phyloP scores from a whole-genome alignment of 2,888 invertebrate species.

The Tetrapedia diversipes region DNA sequence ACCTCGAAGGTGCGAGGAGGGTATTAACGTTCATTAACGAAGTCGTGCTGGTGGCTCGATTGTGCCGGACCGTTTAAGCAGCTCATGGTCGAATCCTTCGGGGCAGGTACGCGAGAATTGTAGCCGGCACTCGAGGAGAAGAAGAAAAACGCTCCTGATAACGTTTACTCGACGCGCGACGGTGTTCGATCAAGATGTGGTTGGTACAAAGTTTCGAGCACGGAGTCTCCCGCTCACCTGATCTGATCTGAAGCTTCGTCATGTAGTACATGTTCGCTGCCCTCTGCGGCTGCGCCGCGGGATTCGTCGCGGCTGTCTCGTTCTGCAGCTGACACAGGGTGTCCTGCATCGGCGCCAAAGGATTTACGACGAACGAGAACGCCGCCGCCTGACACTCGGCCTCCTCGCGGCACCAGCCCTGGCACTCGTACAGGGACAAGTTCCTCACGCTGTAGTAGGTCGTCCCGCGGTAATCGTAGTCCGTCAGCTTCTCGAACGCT shows the following conservation, averaged over 20 bases:
- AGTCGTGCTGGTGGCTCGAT: constrained; percentile 51
- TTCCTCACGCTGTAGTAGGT: constrained; percentile 97
- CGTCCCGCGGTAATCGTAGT: constrained; percentile 94
- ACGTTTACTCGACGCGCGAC: not conserved
- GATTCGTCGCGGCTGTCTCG: constrained; percentile 95
- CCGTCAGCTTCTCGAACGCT: constrained; percentile 96
- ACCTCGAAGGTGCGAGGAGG: not conserved
- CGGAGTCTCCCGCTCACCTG: constrained; percentile 84
- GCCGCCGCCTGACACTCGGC: constrained; percentile 96
- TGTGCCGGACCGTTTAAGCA: not conserved
- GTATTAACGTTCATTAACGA: constrained; percentile 53
- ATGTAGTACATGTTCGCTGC: constrained; percentile 97
- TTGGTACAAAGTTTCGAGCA: not conserved
- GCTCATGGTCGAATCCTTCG: not conserved
- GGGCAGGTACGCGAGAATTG: constrained; percentile 11
- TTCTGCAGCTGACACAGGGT: constrained; percentile 95
- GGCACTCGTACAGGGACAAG: constrained; percentile 95
- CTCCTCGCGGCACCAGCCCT: constrained; percentile 97
- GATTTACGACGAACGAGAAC: constrained; percentile 96
- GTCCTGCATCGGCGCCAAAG: constrained; percentile 95
- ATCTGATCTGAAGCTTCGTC: constrained; percentile 95
- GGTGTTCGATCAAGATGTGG: not conserved
- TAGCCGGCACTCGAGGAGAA: not conserved
- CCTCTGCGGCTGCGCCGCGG: constrained; percentile 91
- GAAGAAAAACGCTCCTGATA: not conserved